Conservation (phyloP, 2,888 invertebrate species). For the Carabus problematicus region DNA sequence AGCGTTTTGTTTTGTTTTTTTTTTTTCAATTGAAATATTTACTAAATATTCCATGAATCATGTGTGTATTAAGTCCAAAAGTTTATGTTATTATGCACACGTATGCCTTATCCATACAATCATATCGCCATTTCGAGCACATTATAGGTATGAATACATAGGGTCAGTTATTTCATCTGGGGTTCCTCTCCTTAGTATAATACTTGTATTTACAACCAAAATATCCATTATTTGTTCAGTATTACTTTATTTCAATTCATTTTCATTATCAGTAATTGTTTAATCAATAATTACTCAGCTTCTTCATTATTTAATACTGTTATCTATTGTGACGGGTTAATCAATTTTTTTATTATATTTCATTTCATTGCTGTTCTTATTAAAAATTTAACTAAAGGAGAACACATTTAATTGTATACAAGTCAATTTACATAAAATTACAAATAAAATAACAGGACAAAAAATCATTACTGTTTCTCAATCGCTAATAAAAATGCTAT, state of each 20-base stretch:
- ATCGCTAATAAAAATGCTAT: slow-evolving; percentile 38
- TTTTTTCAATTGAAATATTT: too few species aligned
- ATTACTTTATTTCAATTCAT: slow-evolving; percentile 33
- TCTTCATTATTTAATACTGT: slow-evolving; percentile 41
- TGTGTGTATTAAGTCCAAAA: too few species aligned
- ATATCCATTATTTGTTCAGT: slow-evolving; percentile 36
- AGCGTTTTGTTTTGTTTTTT: slow-evolving; percentile 27
- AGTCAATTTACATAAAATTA: slow-evolving; percentile 44
- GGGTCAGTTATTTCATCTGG: too few species aligned
- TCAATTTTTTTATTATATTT: slow-evolving; percentile 37
- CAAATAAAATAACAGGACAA: slow-evolving; percentile 42
- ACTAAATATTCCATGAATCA: too few species aligned
- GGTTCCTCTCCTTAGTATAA: background rate
- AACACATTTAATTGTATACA: slow-evolving; percentile 48
- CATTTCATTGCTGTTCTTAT: slow-evolving; percentile 46
- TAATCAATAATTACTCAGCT: slow-evolving; percentile 40
- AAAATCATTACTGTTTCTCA: background rate
- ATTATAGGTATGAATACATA: too few species aligned
- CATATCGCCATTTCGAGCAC: background rate
- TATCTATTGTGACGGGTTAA: slow-evolving; percentile 40
- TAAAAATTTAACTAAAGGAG: slow-evolving; percentile 45
- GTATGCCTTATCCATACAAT: too few species aligned
- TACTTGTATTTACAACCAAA: background rate
- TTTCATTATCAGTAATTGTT: slow-evolving; percentile 7
- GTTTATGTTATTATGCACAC: too few species aligned